Conservation (phyloP, 2,797 vertebrate species). For the Masticophis lateralis region DNA sequence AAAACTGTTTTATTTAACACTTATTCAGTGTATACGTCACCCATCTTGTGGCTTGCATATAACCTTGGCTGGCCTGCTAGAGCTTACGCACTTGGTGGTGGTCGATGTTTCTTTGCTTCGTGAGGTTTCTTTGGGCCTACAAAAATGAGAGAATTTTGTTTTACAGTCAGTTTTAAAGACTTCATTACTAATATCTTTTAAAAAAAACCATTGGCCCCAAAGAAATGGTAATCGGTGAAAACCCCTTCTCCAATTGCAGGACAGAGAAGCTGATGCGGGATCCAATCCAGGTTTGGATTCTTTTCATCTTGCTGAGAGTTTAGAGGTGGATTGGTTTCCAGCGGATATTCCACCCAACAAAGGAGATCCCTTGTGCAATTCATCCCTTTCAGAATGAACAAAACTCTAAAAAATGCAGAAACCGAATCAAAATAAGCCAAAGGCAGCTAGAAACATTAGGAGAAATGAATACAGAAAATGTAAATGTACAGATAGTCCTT, state of each 20-base stretch:
- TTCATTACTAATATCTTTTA: background rate
- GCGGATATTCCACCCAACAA: background rate
- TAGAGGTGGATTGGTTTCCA: background rate
- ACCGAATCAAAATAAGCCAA: background rate
- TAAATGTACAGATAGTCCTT: too few relatives aligned
- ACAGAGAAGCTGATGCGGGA: background rate
- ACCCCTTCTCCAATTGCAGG: background rate
- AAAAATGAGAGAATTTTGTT: background rate
- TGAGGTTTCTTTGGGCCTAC: background rate
- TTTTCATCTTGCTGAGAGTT: background rate
- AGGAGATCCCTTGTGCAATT: background rate
- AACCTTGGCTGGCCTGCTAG: background rate
- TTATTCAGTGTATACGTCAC: background rate
- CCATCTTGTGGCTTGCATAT: background rate
- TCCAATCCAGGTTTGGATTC: background rate
- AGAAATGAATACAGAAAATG: background rate
- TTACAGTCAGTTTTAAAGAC: background rate
- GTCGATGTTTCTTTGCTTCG: background rate
- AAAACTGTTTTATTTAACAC: background rate
- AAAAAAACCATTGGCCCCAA: background rate
- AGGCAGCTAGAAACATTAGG: background rate
- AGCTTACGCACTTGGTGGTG: background rate
- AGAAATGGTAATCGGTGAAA: background rate
- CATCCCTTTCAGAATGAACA: background rate
- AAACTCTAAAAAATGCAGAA: background rate